These are phyloP conservation scores for Terrapene triunguis DNA, from an alignment of 2,113 vertebrate species.

Conservation along the genomic window DNA sequence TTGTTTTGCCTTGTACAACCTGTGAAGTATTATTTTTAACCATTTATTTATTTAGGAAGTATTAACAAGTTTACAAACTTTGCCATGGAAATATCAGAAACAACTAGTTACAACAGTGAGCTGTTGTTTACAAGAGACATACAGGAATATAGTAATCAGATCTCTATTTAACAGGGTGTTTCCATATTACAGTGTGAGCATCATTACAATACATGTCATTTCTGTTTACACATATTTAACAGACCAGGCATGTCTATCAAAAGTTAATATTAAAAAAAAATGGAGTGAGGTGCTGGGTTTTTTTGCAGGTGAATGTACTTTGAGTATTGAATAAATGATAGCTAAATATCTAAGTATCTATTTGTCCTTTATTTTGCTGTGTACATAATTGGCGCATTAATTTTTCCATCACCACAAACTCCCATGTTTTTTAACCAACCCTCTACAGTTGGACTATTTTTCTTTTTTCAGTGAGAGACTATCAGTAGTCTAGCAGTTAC, in stretches of 20 bases:
- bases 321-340: neutral
- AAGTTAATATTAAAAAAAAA: neutral
- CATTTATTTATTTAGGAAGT: neutral
- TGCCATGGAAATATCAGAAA: neutral
- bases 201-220: neutral
- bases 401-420: neutral
- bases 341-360: neutral
- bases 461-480: neutral
- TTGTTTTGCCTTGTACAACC: accelerated
- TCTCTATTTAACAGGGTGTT: neutral
- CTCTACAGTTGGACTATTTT: neutral
- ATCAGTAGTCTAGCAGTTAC: neutral
- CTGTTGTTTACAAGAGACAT: neutral
- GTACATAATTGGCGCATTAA: neutral
- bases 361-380: neutral
- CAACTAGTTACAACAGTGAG: neutral
- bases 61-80: neutral
- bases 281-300: neutral
- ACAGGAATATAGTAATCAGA: neutral
- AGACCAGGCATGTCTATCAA: neutral
- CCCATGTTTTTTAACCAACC: neutral
- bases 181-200: neutral
- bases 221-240: neutral
- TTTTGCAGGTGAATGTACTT: neutral
- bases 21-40: neutral